phyloP scores from a whole-genome alignment of 1,140 invertebrate species.

The Drosophila nannoptera region DNA sequence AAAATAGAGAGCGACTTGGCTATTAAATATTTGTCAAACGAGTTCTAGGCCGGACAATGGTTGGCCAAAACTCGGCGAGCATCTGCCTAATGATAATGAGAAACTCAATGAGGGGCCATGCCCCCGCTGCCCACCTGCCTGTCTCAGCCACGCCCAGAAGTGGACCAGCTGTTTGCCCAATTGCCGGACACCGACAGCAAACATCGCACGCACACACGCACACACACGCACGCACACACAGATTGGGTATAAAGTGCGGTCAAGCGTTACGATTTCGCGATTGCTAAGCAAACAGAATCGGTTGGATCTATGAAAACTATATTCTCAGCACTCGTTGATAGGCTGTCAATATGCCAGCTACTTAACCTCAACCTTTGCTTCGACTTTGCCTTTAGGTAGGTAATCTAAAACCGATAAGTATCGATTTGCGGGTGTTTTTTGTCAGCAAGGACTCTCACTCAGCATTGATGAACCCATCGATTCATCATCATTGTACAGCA shows the following conservation, averaged over 20 bases:
- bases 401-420: neutral
- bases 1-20: neutral
- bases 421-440: too few relatives aligned
- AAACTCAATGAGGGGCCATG: constrained; percentile 35
- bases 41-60: constrained; percentile 57
- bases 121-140: constrained; percentile 22
- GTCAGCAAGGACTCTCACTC: too few relatives aligned
- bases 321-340: constrained; percentile 19
- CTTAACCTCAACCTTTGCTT: constrained; percentile 21
- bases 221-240: constrained; percentile 35
- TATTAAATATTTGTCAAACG: constrained; percentile 52
- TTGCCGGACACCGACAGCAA: constrained; percentile 44
- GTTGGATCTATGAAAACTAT: constrained; percentile 33
- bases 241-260: constrained; percentile 58
- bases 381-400: neutral
- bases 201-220: too few relatives aligned
- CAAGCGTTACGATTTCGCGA: constrained; percentile 66
- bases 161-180: constrained; percentile 51
- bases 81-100: constrained; percentile 49
- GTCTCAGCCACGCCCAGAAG: constrained; percentile 50
- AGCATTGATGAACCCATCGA: too few relatives aligned
- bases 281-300: constrained; percentile 63
- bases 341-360: constrained; percentile 18
- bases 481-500: too few relatives aligned
- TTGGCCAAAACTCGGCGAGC: constrained; percentile 36